Percentiles rank a stretch among this genome's conserved stretches.
Evolutionary conservation across 1,140 invertebrate genomes (phyloP).

Genomic region (Lordiphosa mommai): DNA sequence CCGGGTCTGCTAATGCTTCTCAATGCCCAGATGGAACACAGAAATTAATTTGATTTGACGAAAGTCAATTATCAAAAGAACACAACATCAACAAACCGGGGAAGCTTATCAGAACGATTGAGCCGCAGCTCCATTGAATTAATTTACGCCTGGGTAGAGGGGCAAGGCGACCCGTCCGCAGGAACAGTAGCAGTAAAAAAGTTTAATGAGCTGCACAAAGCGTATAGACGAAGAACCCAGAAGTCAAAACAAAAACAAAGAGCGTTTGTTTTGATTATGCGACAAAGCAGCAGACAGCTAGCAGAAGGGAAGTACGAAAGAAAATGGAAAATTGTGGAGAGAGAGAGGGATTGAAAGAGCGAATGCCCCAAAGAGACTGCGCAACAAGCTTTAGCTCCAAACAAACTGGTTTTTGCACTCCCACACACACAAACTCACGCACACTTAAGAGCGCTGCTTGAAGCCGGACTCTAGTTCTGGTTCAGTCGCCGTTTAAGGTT

Average conservation of each 20-base stretch:
- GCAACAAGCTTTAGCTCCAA: conserved; percentile 35
- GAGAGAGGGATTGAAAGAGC: conserved; percentile 9
- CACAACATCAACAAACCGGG: conserved; percentile 2
- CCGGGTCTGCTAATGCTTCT: conserved; percentile 12
- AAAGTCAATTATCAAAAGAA: conserved; percentile 52
- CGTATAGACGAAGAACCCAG: conserved; percentile 29
- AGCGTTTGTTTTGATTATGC: conserved; percentile 72
- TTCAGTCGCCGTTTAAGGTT: conserved; percentile 45
- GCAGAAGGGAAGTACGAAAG: conserved; percentile 23
- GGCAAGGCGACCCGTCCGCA: neutral
- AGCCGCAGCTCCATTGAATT: conserved; percentile 53
- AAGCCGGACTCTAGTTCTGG: conserved; percentile 33
- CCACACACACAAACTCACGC: conserved; percentile 26
- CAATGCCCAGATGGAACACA: conserved; percentile 33
- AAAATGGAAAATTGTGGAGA: conserved; percentile 35
- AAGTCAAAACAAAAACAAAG: conserved; percentile 60
- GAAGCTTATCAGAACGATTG: conserved; percentile 45
- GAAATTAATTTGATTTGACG: conserved; percentile 49
- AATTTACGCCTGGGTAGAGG: conserved; percentile 36
- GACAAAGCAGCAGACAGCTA: conserved; percentile 33
- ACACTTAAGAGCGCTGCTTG: conserved; percentile 8
- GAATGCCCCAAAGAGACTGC: conserved; percentile 4
- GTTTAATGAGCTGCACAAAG: conserved; percentile 57
- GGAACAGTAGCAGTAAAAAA: conserved; percentile 72
- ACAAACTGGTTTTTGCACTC: conserved; percentile 66